A percentile compares a stretch with the other conserved stretches of the same genome.
phyloP scores from a whole-genome alignment of 2,113 vertebrate species.

The Pelusios castaneus region DNA sequence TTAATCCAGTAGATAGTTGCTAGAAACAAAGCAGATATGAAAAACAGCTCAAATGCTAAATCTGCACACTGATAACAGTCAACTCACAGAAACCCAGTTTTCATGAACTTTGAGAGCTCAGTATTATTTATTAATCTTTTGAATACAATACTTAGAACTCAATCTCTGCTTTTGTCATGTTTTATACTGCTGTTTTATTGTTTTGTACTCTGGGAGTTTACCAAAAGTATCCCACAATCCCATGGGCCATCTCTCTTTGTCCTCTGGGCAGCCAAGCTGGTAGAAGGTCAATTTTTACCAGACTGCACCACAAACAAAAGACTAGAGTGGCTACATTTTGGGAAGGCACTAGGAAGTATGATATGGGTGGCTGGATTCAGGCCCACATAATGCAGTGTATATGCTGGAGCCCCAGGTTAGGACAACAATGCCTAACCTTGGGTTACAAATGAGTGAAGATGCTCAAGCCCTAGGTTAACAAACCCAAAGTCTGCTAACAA shows the following conservation, averaged over 20 bases:
- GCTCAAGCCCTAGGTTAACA: not conserved
- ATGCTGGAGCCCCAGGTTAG: not conserved
- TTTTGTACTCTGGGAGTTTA: too few species aligned
- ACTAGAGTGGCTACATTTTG: too few species aligned
- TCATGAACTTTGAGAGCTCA: not conserved
- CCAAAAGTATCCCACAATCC: too few species aligned
- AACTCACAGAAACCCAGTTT: not conserved
- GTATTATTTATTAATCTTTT: not conserved
- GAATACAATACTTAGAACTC: not conserved
- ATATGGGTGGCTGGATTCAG: not conserved
- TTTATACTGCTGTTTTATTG: not conserved
- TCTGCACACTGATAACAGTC: not conserved
- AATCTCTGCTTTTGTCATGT: not conserved
- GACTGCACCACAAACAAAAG: too few species aligned
- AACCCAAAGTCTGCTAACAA: too few species aligned
- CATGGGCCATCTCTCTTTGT: too few species aligned
- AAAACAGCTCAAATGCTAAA: constrained; percentile 20
- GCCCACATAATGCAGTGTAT: not conserved
- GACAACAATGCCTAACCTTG: not conserved
- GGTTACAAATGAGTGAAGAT: not conserved
- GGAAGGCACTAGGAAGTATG: too few species aligned
- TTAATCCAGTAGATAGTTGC: not conserved
- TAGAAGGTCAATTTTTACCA: too few species aligned
- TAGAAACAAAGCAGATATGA: not conserved
- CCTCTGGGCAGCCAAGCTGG: too few species aligned